Conservation (phyloP, 2,888 invertebrate genomes). For the Acleris literana region DNA sequence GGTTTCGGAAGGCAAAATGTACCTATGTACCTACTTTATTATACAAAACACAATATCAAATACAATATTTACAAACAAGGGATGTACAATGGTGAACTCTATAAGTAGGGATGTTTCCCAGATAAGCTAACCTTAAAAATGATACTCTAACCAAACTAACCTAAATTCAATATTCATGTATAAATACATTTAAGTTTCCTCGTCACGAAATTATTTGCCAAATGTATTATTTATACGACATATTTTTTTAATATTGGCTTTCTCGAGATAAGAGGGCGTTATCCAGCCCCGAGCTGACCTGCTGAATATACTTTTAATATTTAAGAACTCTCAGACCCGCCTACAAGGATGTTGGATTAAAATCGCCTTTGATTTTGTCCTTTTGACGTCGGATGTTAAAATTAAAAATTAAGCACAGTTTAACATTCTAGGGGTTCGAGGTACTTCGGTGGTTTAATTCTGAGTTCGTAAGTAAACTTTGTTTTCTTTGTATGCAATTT, state of each 20-base stretch:
- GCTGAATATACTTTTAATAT: slow-evolving; percentile 30
- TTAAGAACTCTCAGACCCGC: slow-evolving; percentile 19
- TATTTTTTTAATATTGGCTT: slow-evolving; percentile 23
- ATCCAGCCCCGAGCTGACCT: background rate
- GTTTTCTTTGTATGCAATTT: too few species aligned
- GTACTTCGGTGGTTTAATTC: too few species aligned
- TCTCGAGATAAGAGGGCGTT: slow-evolving; percentile 12
- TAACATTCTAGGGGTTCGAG: slow-evolving; percentile 5
- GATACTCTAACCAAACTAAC: background rate
- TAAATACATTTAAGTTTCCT: background rate
- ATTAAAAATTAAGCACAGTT: slow-evolving; percentile 28
- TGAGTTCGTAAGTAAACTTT: too few species aligned
- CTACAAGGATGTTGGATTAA: slow-evolving; percentile 17
- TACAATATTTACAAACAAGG: too few species aligned
- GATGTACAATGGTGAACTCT: too few species aligned
- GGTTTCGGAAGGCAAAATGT: too few species aligned
- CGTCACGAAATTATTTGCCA: slow-evolving; percentile 10
- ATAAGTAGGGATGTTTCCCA: too few species aligned
- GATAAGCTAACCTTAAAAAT: too few species aligned
- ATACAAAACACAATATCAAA: too few species aligned
- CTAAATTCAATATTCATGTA: background rate
- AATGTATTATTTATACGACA: slow-evolving; percentile 17
- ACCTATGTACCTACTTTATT: too few species aligned
- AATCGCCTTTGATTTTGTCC: slow-evolving; percentile 26
- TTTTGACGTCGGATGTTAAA: slow-evolving; percentile 18